phyloP scores from a whole-genome alignment of 2,113 vertebrate species.

The Sporophila hypoxantha region DNA sequence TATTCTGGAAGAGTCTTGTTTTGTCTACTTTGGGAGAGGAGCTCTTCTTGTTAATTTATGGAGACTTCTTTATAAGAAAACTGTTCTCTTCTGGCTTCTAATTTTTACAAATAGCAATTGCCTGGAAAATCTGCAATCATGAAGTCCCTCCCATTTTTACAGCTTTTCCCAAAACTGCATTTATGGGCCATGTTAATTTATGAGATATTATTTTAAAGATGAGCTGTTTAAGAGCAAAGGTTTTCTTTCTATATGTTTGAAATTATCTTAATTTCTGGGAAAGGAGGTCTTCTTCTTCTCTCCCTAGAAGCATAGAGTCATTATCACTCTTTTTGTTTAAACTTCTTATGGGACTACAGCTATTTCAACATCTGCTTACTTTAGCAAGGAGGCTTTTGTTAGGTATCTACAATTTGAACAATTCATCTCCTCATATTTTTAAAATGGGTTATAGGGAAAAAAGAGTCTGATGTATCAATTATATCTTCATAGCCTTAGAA shows the following conservation, averaged over 20 bases:
- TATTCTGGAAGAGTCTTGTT: not conserved
- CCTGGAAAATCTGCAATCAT: not conserved
- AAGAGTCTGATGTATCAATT: not conserved
- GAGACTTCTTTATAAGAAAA: not conserved
- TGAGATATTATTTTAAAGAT: not conserved
- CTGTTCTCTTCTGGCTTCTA: not conserved
- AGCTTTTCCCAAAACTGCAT: not conserved
- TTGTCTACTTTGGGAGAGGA: not conserved
- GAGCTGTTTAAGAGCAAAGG: not conserved
- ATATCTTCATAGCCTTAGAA: not conserved
- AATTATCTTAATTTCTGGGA: not conserved
- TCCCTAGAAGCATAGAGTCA: not conserved
- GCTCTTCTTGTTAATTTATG: not conserved
- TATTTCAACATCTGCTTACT: not conserved
- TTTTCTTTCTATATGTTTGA: not conserved
- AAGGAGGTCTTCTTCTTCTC: not conserved
- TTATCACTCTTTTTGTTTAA: not conserved
- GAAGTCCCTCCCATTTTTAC: not conserved
- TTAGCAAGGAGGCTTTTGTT: not conserved
- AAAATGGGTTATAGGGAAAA: not conserved
- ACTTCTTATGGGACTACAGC: not conserved
- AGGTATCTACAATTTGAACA: not conserved
- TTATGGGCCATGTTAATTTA: not conserved
- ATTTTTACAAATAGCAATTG: not conserved
- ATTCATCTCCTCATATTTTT: not conserved